Evolutionary conservation across 2,113 vertebrate genomes (phyloP), one percentile per base, ranked within the genome.

Genomic region (Hippocampus zosterae): DNA sequence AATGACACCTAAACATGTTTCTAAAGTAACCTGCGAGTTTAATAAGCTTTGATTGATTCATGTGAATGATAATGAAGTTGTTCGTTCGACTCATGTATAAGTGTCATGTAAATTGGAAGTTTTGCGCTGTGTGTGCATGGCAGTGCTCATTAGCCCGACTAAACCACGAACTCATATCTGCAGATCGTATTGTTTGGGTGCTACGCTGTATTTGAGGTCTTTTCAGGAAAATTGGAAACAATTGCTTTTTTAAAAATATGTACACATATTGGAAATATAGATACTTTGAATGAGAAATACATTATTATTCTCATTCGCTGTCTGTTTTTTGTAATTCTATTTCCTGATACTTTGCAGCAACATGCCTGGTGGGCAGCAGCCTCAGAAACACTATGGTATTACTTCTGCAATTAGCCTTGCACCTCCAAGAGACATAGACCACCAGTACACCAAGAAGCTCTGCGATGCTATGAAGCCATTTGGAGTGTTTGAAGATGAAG

Each of bases 401-500:
- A 96, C 97, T 12, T 96, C 95, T 81, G 94, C 97, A 48, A 95
- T 98, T 79, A 98, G 96, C 83, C 92, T 96, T 74, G 94, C 96
- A 61, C 88, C 90, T 86, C 96, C 97, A 55, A 90, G 91, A 80
- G 94, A 95, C 65, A 88, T 93, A 67, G 97, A 99, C 88, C 89
- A 93, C 70, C 79, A 94, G 83, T 94, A 96, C 72, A 97, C 96
- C 46, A 92, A 94, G 80, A 96, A 94, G 68, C 90, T 99, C 67
- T 90, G 94, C 60, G 96, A 98, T 84, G 93, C 95, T 9, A 95
- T 99, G 96, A 95, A 95, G 82, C 93, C 94, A 40, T 97, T 96
- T 88, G 95, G 95, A 29, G 95, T 98, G 27, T 99, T 98, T 92
- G 97, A 98, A 88, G 95, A 97, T 73, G 93, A 96, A 75, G 93